Base-by-base conservation (phyloP, 2,888 invertebrate genomes). In the Drosophila neotestacea region DNA sequence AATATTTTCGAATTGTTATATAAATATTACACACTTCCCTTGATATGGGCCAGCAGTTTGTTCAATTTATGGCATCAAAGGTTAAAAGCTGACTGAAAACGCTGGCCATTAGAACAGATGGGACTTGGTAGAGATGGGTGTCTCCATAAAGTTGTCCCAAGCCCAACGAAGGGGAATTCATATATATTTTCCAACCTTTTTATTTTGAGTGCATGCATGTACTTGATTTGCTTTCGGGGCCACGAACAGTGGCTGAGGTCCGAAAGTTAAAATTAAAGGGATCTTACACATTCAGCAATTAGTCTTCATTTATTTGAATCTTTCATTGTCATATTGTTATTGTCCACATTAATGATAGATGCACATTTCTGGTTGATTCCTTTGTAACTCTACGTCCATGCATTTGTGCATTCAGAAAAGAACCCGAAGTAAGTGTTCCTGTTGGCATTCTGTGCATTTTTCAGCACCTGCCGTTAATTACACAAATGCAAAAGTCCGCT, bases 401-500 rank as follows among this genome's bases (percentile, higher is more conserved):
- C 9, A 13, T 13, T 0, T 9, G 32, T 47, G 58, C 58, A 30
- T n/a, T 10, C 27, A 6, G 55, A 50, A 63, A 63, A 73, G 58
- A 61, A 56, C 65, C 66, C 28, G 67, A 50, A 36, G 27, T 52
- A 70, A 71, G 62, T 71, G 78, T 56, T 62, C 39, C 56, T 58
- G 59, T 16, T 55, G 52, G 46, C 81, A 75, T 83, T 77, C 73
- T 73, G 77, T 73, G 63, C 56, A 70, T 42, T 59, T 66, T 36
- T 61, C 48, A 42, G 68, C 52, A 47, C 61, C 75, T 77, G 77
- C 76, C 90, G 85, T 89, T 90, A 89, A 90, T 90, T 90, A 90
- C 82, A 81, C 70, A 89, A 90, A 88, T 88, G 79, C 85, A 81
- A 85, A 86, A 81, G 81, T 88, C 66, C 51, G 73, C 46, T 72